phyloP scores from a whole-genome alignment of 1,140 invertebrate genomes.

The Zaprionus lachaisei region DNA sequence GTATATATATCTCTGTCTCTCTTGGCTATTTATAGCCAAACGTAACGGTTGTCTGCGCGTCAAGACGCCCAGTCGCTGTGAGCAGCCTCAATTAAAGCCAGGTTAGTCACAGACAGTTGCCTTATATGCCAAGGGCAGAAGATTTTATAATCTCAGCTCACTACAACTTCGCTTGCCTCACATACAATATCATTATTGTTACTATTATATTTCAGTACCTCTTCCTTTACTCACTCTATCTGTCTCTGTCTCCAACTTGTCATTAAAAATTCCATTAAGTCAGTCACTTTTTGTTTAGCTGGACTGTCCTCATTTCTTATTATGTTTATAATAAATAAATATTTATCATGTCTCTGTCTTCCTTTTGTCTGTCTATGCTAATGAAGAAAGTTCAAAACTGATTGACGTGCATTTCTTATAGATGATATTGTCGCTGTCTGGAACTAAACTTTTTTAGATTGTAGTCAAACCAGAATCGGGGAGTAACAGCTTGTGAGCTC shows the following conservation, averaged over 20 bases:
- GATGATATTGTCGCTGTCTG: slow-evolving; percentile 17
- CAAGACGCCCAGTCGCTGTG: slow-evolving; percentile 20
- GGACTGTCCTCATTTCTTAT: slow-evolving; percentile 52
- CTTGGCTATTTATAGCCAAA: slow-evolving; percentile 1
- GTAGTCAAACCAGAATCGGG: slow-evolving; percentile 65
- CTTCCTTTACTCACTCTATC: neutral
- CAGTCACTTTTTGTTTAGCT: slow-evolving; percentile 53
- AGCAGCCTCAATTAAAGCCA: slow-evolving; percentile 59
- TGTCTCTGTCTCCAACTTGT: slow-evolving; percentile 7
- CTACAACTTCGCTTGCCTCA: slow-evolving; percentile 38
- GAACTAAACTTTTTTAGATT: slow-evolving; percentile 50
- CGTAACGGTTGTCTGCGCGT: slow-evolving; percentile 3
- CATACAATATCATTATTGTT: slow-evolving; percentile 42
- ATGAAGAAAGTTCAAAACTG: slow-evolving; percentile 69
- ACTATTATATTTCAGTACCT: slow-evolving; percentile 10
- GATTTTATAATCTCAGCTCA: slow-evolving; percentile 37
- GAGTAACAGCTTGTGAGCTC: slow-evolving; percentile 29
- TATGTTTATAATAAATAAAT: slow-evolving; percentile 57
- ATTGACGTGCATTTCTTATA: slow-evolving; percentile 29
- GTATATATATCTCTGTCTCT: neutral
- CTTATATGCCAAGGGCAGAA: slow-evolving; percentile 74
- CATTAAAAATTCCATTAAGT: slow-evolving; percentile 59
- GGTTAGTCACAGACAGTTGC: slow-evolving; percentile 70
- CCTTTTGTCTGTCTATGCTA: slow-evolving; percentile 34
- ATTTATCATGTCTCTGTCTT: slow-evolving; percentile 46